Base-by-base conservation (phyloP, 37 sponge, comb jelly and placozoan genomes). In the Crambe crambe region DNA sequence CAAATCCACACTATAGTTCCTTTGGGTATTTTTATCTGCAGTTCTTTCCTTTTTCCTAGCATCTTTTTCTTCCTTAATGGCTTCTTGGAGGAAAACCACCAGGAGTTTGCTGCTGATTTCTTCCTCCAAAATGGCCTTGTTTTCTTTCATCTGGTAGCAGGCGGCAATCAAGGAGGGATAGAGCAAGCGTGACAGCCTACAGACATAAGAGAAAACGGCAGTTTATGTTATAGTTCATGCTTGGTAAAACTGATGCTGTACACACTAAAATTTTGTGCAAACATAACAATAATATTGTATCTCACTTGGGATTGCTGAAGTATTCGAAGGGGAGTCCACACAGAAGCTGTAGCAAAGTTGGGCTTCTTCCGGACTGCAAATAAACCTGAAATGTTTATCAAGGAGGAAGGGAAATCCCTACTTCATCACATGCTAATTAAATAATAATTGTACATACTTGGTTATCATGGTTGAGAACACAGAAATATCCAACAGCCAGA, bases 301-400 rank as follows among this genome's bases (percentile, higher is more conserved):
- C 51, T 47, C 12, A 94, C 95, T 78, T 42, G 70, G 92, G 89
- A 39, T 88, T 84, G 38, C 86, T 94, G 89, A 96, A 96, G 77
- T 93, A 96, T 27, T 90, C 85, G 72, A 96, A 96, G 0, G 97
- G 97, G 2, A 96, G 87, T 0, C 63, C 78, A 84, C 95, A 93
- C 25, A 96, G 79, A 1, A 87, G 83, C 67, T 96, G 97, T 0
- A 96, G 74, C 37, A 96, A 77, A 39, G 97, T 96, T 18, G 94
- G 94, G 34, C 91, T 89, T n/a, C 94, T 69, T 8, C 97, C 94
- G 18, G 94, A 82, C 59, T 90, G 94, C 40, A 96, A 72, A 37
- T 91, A 88, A 0, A 83, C 82, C 93, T 92, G 39, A 39, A 68
- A 21, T 8, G 27, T 23, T n/a, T n/a, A 63, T 4, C 20, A 26